Percentiles rank a stretch among this genome's conserved stretches.
Conservation (phyloP, 1,140 invertebrate species). For the Drosophila trapezifrons region DNA sequence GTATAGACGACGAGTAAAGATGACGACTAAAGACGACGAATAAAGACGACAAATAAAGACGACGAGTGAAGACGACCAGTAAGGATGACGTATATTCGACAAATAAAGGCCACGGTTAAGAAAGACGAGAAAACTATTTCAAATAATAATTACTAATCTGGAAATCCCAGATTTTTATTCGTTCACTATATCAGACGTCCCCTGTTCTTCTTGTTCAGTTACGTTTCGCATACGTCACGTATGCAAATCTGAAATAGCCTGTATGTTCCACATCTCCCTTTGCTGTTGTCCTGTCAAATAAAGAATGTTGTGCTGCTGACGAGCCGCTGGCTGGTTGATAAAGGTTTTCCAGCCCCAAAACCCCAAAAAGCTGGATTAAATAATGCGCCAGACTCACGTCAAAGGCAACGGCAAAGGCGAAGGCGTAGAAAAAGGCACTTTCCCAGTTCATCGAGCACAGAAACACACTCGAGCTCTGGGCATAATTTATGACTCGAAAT, state of each 20-base stretch:
- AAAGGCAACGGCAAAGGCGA: conserved; percentile 23
- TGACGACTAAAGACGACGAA: too few relatives aligned
- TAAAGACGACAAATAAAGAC: too few relatives aligned
- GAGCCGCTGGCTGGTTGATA: conserved; percentile 58
- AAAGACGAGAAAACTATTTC: too few relatives aligned
- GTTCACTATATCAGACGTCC: background rate
- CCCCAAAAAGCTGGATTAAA: conserved; percentile 43
- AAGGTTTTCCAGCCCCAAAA: conserved; percentile 24
- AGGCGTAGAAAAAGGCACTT: conserved; percentile 34
- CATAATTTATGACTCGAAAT: conserved; percentile 66
- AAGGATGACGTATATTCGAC: too few relatives aligned
- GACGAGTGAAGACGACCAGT: too few relatives aligned
- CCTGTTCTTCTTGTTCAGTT: background rate
- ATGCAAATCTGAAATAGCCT: conserved; percentile 54
- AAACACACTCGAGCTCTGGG: conserved; percentile 1
- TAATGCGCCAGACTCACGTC: conserved; percentile 45
- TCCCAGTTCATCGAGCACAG: conserved; percentile 54
- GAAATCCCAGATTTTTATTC: background rate
- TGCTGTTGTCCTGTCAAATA: conserved; percentile 43
- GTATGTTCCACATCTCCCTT: conserved; percentile 20
- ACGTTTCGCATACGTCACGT: conserved; percentile 44
- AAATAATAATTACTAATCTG: background rate
- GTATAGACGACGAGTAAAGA: background rate
- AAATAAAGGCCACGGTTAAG: too few relatives aligned
- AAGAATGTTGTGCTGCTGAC: conserved; percentile 41